Base-by-base conservation (phyloP, 2,797 vertebrate species). In the Rhodeus uyekii region DNA sequence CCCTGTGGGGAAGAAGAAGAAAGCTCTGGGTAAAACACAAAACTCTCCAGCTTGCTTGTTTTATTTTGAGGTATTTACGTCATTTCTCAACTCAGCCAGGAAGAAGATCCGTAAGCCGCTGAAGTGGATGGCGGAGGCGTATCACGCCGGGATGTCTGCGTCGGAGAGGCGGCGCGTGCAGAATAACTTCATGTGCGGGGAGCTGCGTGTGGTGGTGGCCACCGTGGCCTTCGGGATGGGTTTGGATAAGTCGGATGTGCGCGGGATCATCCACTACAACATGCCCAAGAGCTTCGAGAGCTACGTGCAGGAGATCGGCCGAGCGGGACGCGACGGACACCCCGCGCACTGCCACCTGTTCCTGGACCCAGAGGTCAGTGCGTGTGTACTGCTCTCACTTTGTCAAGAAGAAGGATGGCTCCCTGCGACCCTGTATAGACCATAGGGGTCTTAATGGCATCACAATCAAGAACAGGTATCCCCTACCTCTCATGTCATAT, bases 221-320 rank as follows among this genome's bases (percentile, higher is more conserved):
- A 99, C 97, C 0, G 97, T 98, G 87, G 97, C 97, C 1, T 98
- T 99, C 0, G 97, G 97, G 2, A 98, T 99, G 97, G 97, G 97
- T 0, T 85, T 99, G 74, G 96, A 99, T 84, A 97, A 97, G 73
- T 92, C 96, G 0, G 96, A 98, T 0, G 96, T 98, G 32, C 94
- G 96, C 0, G 97, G 96, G 0, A 93, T 98, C 68, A 64, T 98
- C 22, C 97, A 98, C 86, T 96, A 97, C 89, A 98, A 98, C 90
- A 95, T 98, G 94, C 97, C 97, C n/a, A 95, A 94, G 72, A 97
- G 94, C 86, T 96, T 98, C 0, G 97, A 99, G 90, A 98, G 93
- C 88, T 99, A 98, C 1, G 97, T 99, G 73, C 97, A 99, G 90
- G 97, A 98, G 64, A 96, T 99, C 0, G 97, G 97, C 6, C 93